Conservation (phyloP, 2,797 vertebrate genomes). For the Darevskia mixta region DNA sequence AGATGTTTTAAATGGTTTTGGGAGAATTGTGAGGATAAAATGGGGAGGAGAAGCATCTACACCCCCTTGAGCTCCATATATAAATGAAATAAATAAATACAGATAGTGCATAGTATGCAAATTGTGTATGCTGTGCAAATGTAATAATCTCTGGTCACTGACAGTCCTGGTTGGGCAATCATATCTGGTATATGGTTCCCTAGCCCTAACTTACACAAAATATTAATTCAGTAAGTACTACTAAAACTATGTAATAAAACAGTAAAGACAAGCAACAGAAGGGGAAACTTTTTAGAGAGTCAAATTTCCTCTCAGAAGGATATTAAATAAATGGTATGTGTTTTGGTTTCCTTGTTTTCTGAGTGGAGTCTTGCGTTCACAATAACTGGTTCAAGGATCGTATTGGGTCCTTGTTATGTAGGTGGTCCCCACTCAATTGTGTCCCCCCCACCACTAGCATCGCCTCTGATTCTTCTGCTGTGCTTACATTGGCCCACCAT, state of each 20-base stretch:
- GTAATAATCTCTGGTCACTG: slow-evolving; percentile 25
- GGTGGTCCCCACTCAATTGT: background rate
- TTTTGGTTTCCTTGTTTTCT: background rate
- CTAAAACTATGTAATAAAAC: slow-evolving; percentile 18
- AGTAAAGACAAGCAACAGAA: background rate
- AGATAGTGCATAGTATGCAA: slow-evolving; percentile 32
- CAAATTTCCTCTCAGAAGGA: background rate
- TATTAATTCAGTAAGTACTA: slow-evolving; percentile 7
- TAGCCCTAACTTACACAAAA: background rate
- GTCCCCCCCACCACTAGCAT: too few species aligned
- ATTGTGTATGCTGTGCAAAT: slow-evolving; percentile 48
- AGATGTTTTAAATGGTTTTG: slow-evolving; percentile 16
- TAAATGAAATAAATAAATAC: background rate
- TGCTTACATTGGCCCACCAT: background rate
- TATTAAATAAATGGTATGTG: background rate
- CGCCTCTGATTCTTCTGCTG: background rate
- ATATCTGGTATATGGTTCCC: too few species aligned
- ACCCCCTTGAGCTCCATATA: too few species aligned
- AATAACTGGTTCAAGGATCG: background rate
- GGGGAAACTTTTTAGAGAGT: background rate
- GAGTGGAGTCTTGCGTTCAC: background rate
- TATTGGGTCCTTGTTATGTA: background rate
- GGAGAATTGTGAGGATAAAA: slow-evolving; percentile 25
- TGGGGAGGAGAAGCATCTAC: too few species aligned
- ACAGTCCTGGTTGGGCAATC: too few species aligned